Evolutionary conservation across 2,797 vertebrate species (phyloP), one percentile per base, ranked within the genome.

Genomic region (Antrozous pallidus): DNA sequence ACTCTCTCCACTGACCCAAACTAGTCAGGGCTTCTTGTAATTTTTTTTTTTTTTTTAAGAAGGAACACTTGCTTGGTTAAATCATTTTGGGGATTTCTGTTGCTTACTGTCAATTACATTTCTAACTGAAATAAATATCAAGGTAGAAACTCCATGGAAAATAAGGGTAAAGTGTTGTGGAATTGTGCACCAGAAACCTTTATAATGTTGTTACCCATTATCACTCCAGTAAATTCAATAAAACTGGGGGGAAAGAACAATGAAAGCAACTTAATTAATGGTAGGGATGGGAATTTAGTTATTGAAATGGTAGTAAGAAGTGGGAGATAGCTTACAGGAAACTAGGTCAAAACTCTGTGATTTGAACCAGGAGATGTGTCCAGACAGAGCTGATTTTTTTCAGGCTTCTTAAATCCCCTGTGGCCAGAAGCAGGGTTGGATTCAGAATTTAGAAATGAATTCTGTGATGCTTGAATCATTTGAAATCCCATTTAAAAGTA

Each of bases 81-180:
- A n/a, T 12, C 26, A 75, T 12, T 31, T 4, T 70, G 78, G 56
- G 38, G 11, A 90, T 90, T 92, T 93, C 33, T 96, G 6, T 77
- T 90, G 56, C 75, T 83, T 78, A 51, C 0, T 20, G 45, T 87
- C 77, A 92, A 61, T 73, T 0, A 51, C 42, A 91, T 73, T 83
- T 7, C 28, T 56, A 79, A 83, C 16, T 45, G 12, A 80, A 87
- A 70, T 36, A 73, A 42, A 87, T 88, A 83, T 4, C 63, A 71
- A 74, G 28, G 14, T 71, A 80, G 83, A 89, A 71, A 75, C n/a
- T 89, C 22, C n/a, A 73, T 31, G 36, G 69, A 65, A 96, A 96
- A 67, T 77, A 87, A 58, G 38, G 17, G 8, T 65, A 6, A n/a
- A 65, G n/a, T 65, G 16, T 33, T 65, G 31, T n/a, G 61, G 31